Evolutionary conservation across 2,113 vertebrate species (phyloP), one percentile per base, ranked within the genome.

Genomic region (Dasyprocta punctata): DNA sequence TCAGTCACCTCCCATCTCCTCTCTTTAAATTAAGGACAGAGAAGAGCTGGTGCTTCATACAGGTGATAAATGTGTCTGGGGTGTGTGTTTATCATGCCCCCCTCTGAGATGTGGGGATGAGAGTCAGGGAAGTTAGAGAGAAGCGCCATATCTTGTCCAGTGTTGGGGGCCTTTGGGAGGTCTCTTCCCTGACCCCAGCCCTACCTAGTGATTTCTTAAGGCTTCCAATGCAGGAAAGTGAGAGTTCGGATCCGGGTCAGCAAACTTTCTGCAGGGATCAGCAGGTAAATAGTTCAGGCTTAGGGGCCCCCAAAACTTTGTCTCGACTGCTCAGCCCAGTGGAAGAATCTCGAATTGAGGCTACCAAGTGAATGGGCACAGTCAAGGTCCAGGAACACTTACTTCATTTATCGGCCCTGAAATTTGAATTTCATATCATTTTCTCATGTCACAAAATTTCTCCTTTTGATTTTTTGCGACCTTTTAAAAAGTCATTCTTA

Each of bases 341-440:
- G 4, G 0, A 24, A 4, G 33, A 17, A 54, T 73, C 36, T 30
- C 28, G 3, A 36, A 85, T 0, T 3, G 82, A 77, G 0, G 0
- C 44, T 3, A 24, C 7, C 19, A 13, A 73, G 26, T 19, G 58
- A 61, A 47, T 0, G 0, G 52, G 28, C 8, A 0, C 0, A 26
- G 52, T 60, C 19, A 5, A 14, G 49, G 12, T 38, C 60, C 49
- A 41, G 11, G 5, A 19, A 11, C 19, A 14, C 38, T 49, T 41
- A 14, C 38, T 49, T 41, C 6, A 44, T 77, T 89, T 33, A n/a
- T 4, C n/a, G 26, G 38, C 3, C 7, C 58, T 24, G 38, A 63
- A 54, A 84, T 88, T 60, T n/a, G 80, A 41, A 81, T 93, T 52
- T 54, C 8, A 14, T n/a, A 1, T 33, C 2, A n/a, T 77, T 95